Conservation (phyloP, 2,113 vertebrate species). For the Probosciger aterrimus region DNA sequence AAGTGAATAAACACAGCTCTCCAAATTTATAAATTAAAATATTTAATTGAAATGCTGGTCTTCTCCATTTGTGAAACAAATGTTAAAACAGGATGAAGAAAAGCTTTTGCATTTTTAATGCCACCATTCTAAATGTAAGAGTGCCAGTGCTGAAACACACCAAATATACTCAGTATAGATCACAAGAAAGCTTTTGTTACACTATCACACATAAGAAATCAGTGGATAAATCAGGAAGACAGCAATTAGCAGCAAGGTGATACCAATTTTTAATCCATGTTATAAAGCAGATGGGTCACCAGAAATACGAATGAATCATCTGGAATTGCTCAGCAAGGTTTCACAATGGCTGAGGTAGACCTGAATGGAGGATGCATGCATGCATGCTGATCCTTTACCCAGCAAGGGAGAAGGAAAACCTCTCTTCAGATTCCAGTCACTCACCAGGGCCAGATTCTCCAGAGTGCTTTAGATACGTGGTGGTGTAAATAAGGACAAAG, state of each 20-base stretch:
- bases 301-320: not conserved
- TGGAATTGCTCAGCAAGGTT: not conserved
- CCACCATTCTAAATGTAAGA: not conserved
- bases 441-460: not conserved
- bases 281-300: not conserved
- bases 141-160: not conserved
- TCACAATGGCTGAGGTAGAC: not conserved
- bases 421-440: not conserved
- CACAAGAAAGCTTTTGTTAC: not conserved
- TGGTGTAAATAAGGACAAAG: not conserved
- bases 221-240: not conserved
- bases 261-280: not conserved
- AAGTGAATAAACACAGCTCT: conserved; percentile 28
- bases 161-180: not conserved
- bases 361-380: fast-evolving
- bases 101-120: conserved; percentile 15
- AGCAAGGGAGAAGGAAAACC: not conserved
- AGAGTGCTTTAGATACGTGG: not conserved
- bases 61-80: not conserved
- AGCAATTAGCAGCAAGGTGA: not conserved
- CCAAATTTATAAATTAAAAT: conserved; percentile 22
- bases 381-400: not conserved
- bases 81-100: not conserved
- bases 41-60: not conserved
- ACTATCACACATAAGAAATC: not conserved